Evolutionary conservation across 2,797 vertebrate species (phyloP), one percentile per base, ranked within the genome.

Genomic region (Eleutherodactylus coqui): DNA sequence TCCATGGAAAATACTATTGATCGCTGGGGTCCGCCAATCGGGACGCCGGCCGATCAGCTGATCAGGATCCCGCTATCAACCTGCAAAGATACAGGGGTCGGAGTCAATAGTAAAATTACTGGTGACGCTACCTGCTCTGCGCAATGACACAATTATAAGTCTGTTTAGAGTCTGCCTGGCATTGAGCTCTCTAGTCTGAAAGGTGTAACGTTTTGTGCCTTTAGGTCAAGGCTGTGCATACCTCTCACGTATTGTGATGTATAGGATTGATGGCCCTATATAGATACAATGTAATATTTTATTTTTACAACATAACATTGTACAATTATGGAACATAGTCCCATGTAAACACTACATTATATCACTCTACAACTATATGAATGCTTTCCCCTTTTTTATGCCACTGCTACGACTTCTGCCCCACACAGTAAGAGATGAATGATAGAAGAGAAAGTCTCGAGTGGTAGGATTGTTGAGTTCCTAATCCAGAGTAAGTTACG

Each of bases 401-500:
- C 5, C 7, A 11, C 5, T 32, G 13, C 14, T 45, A 11, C 13
- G 24, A 43, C 36, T 36, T 67, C 4, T 36, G 36, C 21, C 11
- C 5, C n/a, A 1, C 70, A 73, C 43, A 45, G 11, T 29, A 47
- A 14, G 47, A 17, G 27, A 36, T 24, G 47, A 17, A 38, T 34
- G 75, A n/a, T 34, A 27, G 27, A 58, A 9, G 75, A 16, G 51
- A 77, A 55, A 11, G 75, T 41, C 38, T 77, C 16, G 6, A 5
- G 75, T 51, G 21, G 89, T 90, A 90, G 89, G 92, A 90, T 91
- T 89, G 89, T 90, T 89, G 92, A 92, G 87, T 93, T 92, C 91
- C 89, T 93, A 92, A 94, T 94, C 91, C 92, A 89, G 90, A 92
- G 91, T 91, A 91, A 92, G 92, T 94, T 93, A 92, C 92, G 79